Evolutionary conservation across 2,113 vertebrate species (phyloP).

Genomic region (Grus americana): DNA sequence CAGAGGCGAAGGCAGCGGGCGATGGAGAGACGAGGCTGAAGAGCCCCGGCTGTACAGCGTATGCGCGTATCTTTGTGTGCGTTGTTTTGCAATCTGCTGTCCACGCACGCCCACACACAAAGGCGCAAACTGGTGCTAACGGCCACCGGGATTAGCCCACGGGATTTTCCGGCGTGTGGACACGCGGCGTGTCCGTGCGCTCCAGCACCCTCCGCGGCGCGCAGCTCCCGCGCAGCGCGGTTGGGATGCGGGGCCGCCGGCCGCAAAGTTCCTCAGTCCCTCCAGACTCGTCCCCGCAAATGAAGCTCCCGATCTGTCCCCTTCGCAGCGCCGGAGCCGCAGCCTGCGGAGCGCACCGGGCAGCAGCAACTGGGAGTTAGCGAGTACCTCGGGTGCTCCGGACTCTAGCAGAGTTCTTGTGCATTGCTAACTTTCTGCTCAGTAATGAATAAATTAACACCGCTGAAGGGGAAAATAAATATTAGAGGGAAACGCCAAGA

Average conservation of each 20-base stretch:
- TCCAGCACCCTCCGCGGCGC: background rate
- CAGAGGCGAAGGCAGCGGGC: background rate
- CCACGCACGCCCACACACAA: conserved; percentile 20
- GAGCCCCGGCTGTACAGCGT: background rate
- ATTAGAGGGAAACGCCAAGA: background rate
- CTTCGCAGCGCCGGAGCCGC: background rate
- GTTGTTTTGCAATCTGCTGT: background rate
- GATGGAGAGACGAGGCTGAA: background rate
- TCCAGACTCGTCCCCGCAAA: background rate
- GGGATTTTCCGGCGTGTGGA: background rate
- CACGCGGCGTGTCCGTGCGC: background rate
- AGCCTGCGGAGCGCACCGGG: background rate
- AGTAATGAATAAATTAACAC: conserved; percentile 6
- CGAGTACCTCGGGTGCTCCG: background rate
- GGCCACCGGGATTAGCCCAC: background rate
- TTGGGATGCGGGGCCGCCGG: background rate
- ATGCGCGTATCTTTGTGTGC: background rate
- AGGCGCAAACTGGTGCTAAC: background rate
- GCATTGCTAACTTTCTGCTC: conserved; percentile 22
- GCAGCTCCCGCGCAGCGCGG: background rate
- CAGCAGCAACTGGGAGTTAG: background rate
- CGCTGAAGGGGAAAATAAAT: background rate
- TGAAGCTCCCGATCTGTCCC: background rate
- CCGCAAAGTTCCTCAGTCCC: background rate
- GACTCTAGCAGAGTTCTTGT: background rate